A percentile compares a stretch with the other conserved stretches of the same genome.
Conservation (phyloP, 2,888 invertebrate species). For the Nemotelus nigrinus region DNA sequence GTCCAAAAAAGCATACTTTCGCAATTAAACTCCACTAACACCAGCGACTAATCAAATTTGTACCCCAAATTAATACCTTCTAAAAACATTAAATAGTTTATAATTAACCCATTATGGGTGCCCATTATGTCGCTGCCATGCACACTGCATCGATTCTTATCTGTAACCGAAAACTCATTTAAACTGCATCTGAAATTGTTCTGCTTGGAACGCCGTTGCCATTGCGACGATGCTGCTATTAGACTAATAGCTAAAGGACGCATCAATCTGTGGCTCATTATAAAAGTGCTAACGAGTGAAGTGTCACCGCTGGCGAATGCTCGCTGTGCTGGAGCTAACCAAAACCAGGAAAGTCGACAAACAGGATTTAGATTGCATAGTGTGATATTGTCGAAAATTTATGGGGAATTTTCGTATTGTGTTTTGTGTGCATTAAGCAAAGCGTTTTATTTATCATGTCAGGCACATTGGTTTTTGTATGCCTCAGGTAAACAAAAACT, state of each 20-base stretch:
- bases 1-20: too few relatives aligned
- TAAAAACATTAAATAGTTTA: constrained; percentile 10
- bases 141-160: neutral
- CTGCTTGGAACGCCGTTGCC: neutral
- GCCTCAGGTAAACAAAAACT: constrained; percentile 41
- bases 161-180: constrained; percentile 17
- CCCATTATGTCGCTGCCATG: neutral
- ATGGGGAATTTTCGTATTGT: constrained; percentile 30
- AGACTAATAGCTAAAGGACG: constrained; percentile 40
- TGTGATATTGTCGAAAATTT: constrained; percentile 37
- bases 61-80: constrained; percentile 3
- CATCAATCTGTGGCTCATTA: constrained; percentile 44
- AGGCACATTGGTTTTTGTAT: constrained; percentile 1
- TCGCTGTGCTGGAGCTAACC: too few relatives aligned
- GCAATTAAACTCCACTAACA: too few relatives aligned
- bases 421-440: constrained; percentile 14
- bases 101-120: constrained; percentile 33
- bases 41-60: too few relatives aligned
- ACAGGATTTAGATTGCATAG: constrained; percentile 6
- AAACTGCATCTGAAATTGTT: constrained; percentile 4
- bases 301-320: neutral
- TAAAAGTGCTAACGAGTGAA: constrained; percentile 42
- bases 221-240: constrained; percentile 12
- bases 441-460: constrained; percentile 30
- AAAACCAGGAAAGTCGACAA: too few relatives aligned